Evolutionary conservation across 2,888 invertebrate species (phyloP).

Genomic region (Linnaemya tessellans): DNA sequence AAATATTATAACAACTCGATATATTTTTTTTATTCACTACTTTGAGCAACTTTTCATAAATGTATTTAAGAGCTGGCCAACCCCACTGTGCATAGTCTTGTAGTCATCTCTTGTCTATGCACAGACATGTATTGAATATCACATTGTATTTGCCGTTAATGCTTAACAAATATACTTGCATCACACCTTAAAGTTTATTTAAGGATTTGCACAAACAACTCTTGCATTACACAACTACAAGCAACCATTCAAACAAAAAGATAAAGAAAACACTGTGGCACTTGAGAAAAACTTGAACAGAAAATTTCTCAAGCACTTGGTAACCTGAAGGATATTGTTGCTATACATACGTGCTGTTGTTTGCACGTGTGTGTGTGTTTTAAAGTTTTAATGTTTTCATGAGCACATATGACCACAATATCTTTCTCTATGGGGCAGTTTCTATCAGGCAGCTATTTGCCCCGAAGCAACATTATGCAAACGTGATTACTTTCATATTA

Average conservation of each 20-base stretch:
- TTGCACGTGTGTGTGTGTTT: not conserved
- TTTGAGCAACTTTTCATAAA: too few relatives aligned
- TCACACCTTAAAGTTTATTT: constrained; percentile 71
- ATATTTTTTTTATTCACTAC: too few relatives aligned
- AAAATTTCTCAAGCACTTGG: constrained; percentile 50
- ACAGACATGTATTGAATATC: constrained; percentile 17
- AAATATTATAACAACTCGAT: too few relatives aligned
- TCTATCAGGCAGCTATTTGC: constrained; percentile 58
- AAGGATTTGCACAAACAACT: constrained; percentile 56
- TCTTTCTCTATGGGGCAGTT: constrained; percentile 65
- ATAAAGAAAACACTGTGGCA: constrained; percentile 8
- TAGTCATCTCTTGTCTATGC: too few relatives aligned
- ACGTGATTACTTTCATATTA: constrained; percentile 68
- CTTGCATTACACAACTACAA: constrained; percentile 10
- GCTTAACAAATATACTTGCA: constrained; percentile 68
- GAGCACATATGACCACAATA: constrained; percentile 55
- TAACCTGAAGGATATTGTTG: constrained; percentile 43
- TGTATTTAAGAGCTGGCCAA: too few relatives aligned
- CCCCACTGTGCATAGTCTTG: too few relatives aligned
- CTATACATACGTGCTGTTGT: not conserved
- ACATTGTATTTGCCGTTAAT: constrained; percentile 51
- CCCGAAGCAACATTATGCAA: constrained; percentile 63
- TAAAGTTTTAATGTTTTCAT: constrained; percentile 8
- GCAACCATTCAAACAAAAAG: not conserved
- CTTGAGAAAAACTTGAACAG: constrained; percentile 45